These are phyloP conservation scores for Drosophila aff. DNA, from an alignment of 1,140 invertebrate species.

Conservation along the genomic window DNA sequence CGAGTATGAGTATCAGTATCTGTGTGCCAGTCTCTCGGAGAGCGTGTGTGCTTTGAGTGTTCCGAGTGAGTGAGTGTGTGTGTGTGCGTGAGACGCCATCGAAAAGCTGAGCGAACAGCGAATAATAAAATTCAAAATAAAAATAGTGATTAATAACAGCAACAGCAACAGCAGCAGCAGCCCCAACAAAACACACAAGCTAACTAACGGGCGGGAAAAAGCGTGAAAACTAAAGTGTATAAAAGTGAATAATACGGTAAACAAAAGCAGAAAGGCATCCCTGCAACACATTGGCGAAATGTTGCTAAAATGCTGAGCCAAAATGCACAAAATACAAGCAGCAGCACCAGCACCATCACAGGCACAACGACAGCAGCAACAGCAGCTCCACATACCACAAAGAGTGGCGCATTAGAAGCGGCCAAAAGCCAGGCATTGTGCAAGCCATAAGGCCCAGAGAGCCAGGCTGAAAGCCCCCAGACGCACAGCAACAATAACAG, in stretches of 20 bases:
- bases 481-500: conserved; percentile 44
- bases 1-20: conserved; percentile 28
- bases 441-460: conserved; percentile 53
- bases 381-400: conserved; percentile 59
- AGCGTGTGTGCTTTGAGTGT: conserved; percentile 28
- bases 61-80: conserved; percentile 15
- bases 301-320: conserved; percentile 63
- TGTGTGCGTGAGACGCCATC: conserved; percentile 72
- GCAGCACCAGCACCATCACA: neutral
- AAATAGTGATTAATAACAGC: conserved; percentile 83
- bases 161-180: conserved; percentile 53
- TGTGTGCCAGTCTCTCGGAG: conserved; percentile 38
- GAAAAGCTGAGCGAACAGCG: conserved; percentile 67
- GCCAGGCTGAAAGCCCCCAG: conserved; percentile 47
- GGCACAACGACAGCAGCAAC: conserved; percentile 19
- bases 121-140: conserved; percentile 80
- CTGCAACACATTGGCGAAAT: conserved; percentile 46
- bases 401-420: conserved; percentile 55
- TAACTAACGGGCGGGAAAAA: conserved; percentile 40
- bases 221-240: conserved; percentile 32
- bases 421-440: conserved; percentile 53
- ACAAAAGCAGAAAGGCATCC: conserved; percentile 9
- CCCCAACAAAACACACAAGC: conserved; percentile 16
- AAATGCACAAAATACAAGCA: conserved; percentile 65
- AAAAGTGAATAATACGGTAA: conserved; percentile 29